Evolutionary conservation across 2,113 vertebrate genomes (phyloP), one percentile per base, ranked within the genome.

Genomic region (Silurus asotus): DNA sequence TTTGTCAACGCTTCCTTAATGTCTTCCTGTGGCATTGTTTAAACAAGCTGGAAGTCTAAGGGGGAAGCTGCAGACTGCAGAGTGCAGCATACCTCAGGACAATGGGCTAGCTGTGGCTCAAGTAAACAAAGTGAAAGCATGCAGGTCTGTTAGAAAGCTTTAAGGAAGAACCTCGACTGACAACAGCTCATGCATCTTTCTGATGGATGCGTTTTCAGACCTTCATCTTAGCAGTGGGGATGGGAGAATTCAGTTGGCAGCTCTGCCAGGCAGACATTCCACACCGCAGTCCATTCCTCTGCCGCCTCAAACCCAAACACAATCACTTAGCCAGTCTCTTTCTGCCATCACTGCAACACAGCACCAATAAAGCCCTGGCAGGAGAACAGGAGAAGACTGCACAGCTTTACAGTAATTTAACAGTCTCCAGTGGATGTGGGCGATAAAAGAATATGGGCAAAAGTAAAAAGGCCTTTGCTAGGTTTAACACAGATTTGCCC

Each of bases 1-100:
- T 87, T 49, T 61, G 19, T 70, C 37, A 81, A 81, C 45, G 14
- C 58, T n/a, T 74, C 78, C 23, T 64, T 74, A 61, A 72, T 45
- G n/a, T 55, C 67, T 82, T 86, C 69, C 79, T 76, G n/a, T 64
- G 58, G 56, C 48, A 86, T 75, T 82, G 85, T 86, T 86, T 81
- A 75, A 53, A 64, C 51, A 75, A 61, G 48, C 48, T 62, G 8
- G 56, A 20, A 23, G 7, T 25, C 56, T 45, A 72, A 81, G 28
- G 17, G 7, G 78, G 65, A 86, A 81, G 45, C 55, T 74, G 64
- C 67, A 0, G 56, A 74, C 55, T 53, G 20, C 51, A 8, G 11
- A 51, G 20, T 28, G 13, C 69, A 28, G 48, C 78, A 75, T 72
- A 86, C 56, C 56, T 64, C 65, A 82, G 85, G 69, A 86, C 85